Base-by-base conservation (phyloP, 2,797 vertebrate species). In the Scyliorhinus canicula region DNA sequence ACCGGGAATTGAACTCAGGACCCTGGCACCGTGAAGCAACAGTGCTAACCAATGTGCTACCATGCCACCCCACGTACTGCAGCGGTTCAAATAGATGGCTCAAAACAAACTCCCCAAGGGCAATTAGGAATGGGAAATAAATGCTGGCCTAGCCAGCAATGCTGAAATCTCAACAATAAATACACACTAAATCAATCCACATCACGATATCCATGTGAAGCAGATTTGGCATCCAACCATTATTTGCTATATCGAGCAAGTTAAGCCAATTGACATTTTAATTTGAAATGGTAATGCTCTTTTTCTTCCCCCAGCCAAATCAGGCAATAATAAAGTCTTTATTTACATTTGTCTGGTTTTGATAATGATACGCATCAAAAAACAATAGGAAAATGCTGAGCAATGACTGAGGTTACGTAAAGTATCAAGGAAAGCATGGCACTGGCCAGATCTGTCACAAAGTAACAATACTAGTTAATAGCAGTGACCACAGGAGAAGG, bases 321-420 rank as follows among this genome's bases (percentile, higher is more conserved):
- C 86, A 90, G 57, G 35, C 55, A 60, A 35, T 57, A 31, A 60
- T 57, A 90, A 71, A 74, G 28, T 55, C 67, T 74, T 71, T 55
- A 94, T 93, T 93, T 93, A 31, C 93, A 93, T 52, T 35, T 93
- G 65, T 44, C 14, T 71, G 26, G 47, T 69, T 52, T 94, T 69
- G 50, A 16, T 31, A 28, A 44, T 52, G 31, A 26, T 67, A 71
- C 93, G 71, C 65, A 69, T 71, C 4, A 93, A 31, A 71, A n/a
- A 52, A 28, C 93, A 50, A 47, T 71, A 71, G 93, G 63, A 35
- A 93, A 50, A 93, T 16, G 47, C 47, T n/a, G 12, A 55, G 14
- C 67, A 94, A 74, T 7, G 67, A 21, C 47, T 35, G 93, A 74
- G 12, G 0, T 69, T 69, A 28, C 12, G 57, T 57, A n/a, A 93